Base-by-base conservation (phyloP, 2,888 invertebrate species). In the Cosmorhoe ocellata region DNA sequence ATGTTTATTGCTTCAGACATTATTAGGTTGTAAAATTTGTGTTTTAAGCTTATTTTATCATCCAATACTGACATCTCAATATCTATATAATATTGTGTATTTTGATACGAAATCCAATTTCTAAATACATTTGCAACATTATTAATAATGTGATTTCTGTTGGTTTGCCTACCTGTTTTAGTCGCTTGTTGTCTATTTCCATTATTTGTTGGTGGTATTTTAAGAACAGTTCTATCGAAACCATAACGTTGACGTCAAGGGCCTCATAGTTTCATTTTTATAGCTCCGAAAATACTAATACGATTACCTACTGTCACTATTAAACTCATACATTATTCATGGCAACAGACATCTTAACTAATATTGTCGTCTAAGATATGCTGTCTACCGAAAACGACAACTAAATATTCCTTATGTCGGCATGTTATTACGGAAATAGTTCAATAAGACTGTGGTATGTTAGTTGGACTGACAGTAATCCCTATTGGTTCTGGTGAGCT, bases 341-440 rank as follows among this genome's bases (percentile, higher is more conserved):
- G 51, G 34, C 11, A 43, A 39, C 11, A 39, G 10, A 46, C 26
- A 32, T 11, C 44, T 48, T 44, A 39, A 39, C 38, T 49, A 41
- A 43, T 46, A 18, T 36, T 13, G 22, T 37, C 31, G 31, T 45
- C 0, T 26, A 43, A 34, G 10, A 3, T n/a, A 14, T 1, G 24
- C 18, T 31, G 11, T 40, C 30, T 8, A 31, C 22, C 31, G 22
- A 40, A 40, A 39, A 7, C 31, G 2, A 37, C 37, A 43, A 33
- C 41, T 46, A 47, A 49, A 51, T 41, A 34, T 24, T 45, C 49
- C 37, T 40, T 41, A 41, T 51, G 50, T 56, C 39, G 51, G 51
- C 47, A 49, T 57, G 55, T 49, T 51, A 46, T 36, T 51, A 51
- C 51, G 26, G 44, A 58, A 59, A 54, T 58, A 58, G 49, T 41